Percentiles rank a stretch among this genome's conserved stretches.
Evolutionary conservation across 2,888 invertebrate species (phyloP).

Genomic region (Conomelus anceps): DNA sequence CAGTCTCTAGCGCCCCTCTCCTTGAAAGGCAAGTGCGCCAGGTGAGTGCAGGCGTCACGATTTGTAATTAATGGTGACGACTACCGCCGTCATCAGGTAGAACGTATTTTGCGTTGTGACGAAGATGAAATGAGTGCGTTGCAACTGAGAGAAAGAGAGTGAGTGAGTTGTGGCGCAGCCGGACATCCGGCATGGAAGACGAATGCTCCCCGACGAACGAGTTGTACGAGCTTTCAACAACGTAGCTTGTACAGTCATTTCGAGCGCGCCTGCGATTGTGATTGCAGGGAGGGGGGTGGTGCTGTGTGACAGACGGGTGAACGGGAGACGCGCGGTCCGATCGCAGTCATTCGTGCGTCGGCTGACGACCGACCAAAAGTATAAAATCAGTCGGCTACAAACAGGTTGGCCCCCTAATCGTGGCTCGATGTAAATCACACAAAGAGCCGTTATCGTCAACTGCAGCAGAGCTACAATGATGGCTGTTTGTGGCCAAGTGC

Average conservation of each 20-base stretch:
- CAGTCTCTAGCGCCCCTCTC: too few species aligned
- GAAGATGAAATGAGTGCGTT: background rate
- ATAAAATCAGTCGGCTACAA: background rate
- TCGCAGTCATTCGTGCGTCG: too few species aligned
- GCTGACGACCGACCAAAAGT: too few species aligned
- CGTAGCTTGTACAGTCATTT: background rate
- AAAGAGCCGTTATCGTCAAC: constrained; percentile 4
- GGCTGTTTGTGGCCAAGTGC: constrained; percentile 6
- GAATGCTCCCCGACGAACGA: background rate
- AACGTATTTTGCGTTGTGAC: background rate
- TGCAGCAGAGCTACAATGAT: constrained; percentile 5
- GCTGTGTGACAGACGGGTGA: too few species aligned
- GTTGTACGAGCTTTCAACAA: background rate
- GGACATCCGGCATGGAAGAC: background rate
- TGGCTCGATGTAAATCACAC: constrained; percentile 6
- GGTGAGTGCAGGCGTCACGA: background rate
- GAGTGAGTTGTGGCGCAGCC: background rate
- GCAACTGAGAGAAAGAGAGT: background rate
- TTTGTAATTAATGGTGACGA: background rate
- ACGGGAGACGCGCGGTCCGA: too few species aligned
- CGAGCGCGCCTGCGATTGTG: background rate
- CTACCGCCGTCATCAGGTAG: background rate
- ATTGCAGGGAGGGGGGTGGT: too few species aligned
- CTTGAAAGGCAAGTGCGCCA: background rate
- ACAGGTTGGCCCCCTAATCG: constrained; percentile 12